phyloP scores from a whole-genome alignment of 2,797 vertebrate species.

The Sylvilagus floridanus region DNA sequence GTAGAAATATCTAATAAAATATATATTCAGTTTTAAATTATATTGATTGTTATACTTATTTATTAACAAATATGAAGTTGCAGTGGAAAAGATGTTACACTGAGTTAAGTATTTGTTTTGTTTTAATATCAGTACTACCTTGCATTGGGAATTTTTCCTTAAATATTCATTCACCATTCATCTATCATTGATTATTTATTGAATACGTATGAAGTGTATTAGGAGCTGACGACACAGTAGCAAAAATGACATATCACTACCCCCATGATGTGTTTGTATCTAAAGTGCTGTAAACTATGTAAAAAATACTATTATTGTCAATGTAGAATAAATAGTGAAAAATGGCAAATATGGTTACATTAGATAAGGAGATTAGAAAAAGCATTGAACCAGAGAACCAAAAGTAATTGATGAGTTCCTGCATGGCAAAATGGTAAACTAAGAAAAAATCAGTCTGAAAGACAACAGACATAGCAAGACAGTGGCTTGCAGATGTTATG shows the following conservation, averaged over 20 bases:
- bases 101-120: neutral
- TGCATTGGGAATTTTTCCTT: neutral
- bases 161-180: neutral
- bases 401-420: neutral
- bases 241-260: neutral
- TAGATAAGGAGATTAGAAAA: neutral
- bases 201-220: neutral
- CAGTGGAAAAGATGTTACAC: neutral
- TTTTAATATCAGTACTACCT: neutral
- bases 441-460: neutral
- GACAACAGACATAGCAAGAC: neutral
- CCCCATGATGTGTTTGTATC: neutral
- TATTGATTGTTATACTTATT: neutral
- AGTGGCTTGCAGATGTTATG: too few relatives aligned
- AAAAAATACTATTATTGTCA: neutral
- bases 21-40: neutral
- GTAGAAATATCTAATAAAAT: neutral
- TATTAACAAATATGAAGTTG: neutral
- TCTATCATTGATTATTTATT: neutral
- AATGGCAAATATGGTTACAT: neutral
- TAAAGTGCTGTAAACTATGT: neutral
- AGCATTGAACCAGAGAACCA: neutral
- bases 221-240: neutral
- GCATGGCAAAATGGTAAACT: neutral
- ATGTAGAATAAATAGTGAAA: neutral